phyloP scores from a whole-genome alignment of 2,888 invertebrate genomes.

The Andrena trimmerana region DNA sequence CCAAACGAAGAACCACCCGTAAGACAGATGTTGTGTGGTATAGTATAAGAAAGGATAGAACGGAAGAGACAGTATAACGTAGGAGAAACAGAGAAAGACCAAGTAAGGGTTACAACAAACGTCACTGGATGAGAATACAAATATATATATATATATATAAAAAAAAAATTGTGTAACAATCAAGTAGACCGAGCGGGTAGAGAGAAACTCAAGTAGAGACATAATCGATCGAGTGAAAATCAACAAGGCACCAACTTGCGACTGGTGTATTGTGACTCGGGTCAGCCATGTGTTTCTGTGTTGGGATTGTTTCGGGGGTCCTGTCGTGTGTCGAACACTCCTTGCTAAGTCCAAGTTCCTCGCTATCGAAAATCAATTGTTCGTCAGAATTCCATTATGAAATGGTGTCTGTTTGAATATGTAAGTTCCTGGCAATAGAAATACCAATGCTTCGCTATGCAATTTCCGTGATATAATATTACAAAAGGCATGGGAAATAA shows the following conservation, averaged over 20 bases:
- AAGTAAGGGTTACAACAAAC: slow-evolving; percentile 66
- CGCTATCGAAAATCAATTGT: too few relatives aligned
- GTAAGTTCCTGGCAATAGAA: too few relatives aligned
- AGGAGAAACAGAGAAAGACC: slow-evolving; percentile 36
- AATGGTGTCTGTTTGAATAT: too few relatives aligned
- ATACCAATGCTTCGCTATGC: too few relatives aligned
- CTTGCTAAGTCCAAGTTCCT: background rate
- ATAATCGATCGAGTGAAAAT: slow-evolving; percentile 77
- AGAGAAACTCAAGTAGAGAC: slow-evolving; percentile 84
- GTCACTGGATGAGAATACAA: slow-evolving; percentile 77
- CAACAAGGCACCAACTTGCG: slow-evolving; percentile 72
- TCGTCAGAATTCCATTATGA: too few relatives aligned
- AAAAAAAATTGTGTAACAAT: slow-evolving; percentile 67
- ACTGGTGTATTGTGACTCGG: slow-evolving; percentile 57
- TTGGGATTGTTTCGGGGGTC: slow-evolving; percentile 16
- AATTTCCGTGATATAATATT: background rate
- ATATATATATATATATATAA: slow-evolving; percentile 58
- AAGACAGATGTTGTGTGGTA: slow-evolving; percentile 43
- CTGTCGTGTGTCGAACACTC: background rate
- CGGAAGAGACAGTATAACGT: slow-evolving; percentile 41
- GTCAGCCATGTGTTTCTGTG: slow-evolving; percentile 37
- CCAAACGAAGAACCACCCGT: background rate
- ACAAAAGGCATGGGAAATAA: background rate
- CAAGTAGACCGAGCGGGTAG: slow-evolving; percentile 86
- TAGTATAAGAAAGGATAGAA: slow-evolving; percentile 38